These are phyloP conservation scores for Apostichopus parvimensis DNA, from an alignment of 35 echinoderm and acorn worm species.

Conservation along the genomic window DNA sequence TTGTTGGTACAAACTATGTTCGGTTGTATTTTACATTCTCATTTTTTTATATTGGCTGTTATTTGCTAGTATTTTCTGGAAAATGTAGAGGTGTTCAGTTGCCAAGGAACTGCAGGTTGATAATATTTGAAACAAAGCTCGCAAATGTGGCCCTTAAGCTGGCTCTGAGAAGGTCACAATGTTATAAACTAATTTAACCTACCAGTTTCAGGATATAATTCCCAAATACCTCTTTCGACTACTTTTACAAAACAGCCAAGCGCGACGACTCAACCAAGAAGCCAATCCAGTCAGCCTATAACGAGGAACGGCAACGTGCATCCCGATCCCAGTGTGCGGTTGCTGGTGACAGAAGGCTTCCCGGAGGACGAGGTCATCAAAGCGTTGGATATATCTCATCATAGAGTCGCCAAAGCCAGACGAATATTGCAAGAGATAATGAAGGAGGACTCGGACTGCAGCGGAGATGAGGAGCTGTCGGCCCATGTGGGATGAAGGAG, in stretches of 20 bases:
- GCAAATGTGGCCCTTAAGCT: no score
- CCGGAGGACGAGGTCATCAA: slow-evolving; percentile 66
- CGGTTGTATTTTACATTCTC: no score
- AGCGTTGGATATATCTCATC: slow-evolving; percentile 86
- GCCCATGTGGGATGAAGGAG: background rate
- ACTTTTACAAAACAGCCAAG: slow-evolving; percentile 19
- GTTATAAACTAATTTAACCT: no score
- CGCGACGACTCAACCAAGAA: background rate
- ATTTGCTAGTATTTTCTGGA: no score
- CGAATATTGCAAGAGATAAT: slow-evolving; percentile 76
- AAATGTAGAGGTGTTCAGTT: no score
- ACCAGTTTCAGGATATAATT: no score
- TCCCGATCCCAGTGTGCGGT: slow-evolving; percentile 57
- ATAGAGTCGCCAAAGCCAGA: slow-evolving; percentile 79
- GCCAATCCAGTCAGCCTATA: background rate
- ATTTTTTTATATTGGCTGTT: no score
- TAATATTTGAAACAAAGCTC: no score
- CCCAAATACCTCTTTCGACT: no score
- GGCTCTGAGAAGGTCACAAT: no score
- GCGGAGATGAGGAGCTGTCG: background rate
- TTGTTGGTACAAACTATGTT: no score
- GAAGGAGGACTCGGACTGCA: slow-evolving; percentile 37
- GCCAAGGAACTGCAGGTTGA: no score
- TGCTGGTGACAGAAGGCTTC: slow-evolving; percentile 77
- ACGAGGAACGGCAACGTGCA: slow-evolving; percentile 40